These are phyloP conservation scores for Helicoverpa zea DNA, from an alignment of 1,140 invertebrate genomes.

Conservation along the genomic window DNA sequence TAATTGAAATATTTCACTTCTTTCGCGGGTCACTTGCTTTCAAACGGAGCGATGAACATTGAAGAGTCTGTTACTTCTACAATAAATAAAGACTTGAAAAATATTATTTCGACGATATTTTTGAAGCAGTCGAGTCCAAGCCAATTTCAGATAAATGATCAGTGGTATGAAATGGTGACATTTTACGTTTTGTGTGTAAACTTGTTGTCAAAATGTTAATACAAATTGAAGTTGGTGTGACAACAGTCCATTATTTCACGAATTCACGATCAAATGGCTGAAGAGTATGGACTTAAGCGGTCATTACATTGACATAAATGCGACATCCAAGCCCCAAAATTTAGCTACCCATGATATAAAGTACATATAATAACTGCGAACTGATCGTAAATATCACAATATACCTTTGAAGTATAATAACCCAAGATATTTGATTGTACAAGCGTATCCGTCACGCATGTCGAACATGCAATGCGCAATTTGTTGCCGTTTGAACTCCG, in stretches of 20 bases:
- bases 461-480: conserved; percentile 14
- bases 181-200: too few relatives aligned
- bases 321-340: too few relatives aligned
- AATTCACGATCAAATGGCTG: too few relatives aligned
- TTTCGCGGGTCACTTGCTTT: not conserved
- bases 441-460: not conserved
- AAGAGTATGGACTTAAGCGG: too few relatives aligned
- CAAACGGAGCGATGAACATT: not conserved
- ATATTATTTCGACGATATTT: not conserved
- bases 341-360: too few relatives aligned
- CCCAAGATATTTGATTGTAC: not conserved
- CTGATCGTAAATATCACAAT: not conserved
- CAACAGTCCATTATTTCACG: too few relatives aligned
- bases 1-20: not conserved
- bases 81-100: too few relatives aligned
- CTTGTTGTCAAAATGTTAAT: not conserved
- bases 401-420: not conserved
- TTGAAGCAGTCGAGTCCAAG: not conserved
- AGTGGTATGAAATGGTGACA: too few relatives aligned
- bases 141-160: too few relatives aligned
- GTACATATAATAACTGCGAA: too few relatives aligned
- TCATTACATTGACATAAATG: too few relatives aligned
- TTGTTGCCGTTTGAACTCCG: conserved; percentile 20
- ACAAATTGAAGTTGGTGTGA: too few relatives aligned
- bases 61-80: not conserved